Evolutionary conservation across 2,888 invertebrate species (phyloP).

Genomic region (Stenodema calcarata): DNA sequence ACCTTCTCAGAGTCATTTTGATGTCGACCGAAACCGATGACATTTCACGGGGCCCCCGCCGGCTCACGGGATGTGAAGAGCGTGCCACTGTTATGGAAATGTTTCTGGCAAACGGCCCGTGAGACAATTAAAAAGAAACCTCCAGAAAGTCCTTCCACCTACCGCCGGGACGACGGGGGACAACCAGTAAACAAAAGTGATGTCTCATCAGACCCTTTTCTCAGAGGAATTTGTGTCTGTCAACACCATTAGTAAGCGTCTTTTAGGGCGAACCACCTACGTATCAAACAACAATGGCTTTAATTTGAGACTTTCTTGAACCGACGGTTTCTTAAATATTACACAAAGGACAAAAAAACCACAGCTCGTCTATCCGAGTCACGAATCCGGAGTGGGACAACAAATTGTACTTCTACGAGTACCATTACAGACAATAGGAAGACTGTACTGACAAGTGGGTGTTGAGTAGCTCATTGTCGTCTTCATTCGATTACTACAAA

Average conservation of each 20-base stretch:
- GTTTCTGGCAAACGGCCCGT: not conserved
- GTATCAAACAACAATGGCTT: not conserved
- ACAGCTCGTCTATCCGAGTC: not conserved
- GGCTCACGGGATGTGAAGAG: not conserved
- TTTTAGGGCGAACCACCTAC: not conserved
- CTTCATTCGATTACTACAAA: too few relatives aligned
- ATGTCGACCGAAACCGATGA: not conserved
- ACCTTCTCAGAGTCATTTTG: not conserved
- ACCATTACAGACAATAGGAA: not conserved
- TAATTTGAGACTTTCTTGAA: not conserved
- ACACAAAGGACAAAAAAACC: not conserved
- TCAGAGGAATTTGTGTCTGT: not conserved
- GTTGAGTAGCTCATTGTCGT: not conserved
- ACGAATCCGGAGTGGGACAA: not conserved
- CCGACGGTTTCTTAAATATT: not conserved
- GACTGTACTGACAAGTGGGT: not conserved
- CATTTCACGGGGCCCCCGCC: not conserved
- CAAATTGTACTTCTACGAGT: not conserved
- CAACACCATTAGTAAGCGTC: slow-evolving; percentile 15
- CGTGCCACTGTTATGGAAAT: slow-evolving; percentile 14
- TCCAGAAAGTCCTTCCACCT: not conserved
- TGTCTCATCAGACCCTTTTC: not conserved
- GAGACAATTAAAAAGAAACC: not conserved
- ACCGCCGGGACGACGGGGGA: not conserved
- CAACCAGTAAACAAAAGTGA: not conserved